Evolutionary conservation across 2,888 invertebrate genomes (phyloP).

Genomic region (Amaurobius ferox): DNA sequence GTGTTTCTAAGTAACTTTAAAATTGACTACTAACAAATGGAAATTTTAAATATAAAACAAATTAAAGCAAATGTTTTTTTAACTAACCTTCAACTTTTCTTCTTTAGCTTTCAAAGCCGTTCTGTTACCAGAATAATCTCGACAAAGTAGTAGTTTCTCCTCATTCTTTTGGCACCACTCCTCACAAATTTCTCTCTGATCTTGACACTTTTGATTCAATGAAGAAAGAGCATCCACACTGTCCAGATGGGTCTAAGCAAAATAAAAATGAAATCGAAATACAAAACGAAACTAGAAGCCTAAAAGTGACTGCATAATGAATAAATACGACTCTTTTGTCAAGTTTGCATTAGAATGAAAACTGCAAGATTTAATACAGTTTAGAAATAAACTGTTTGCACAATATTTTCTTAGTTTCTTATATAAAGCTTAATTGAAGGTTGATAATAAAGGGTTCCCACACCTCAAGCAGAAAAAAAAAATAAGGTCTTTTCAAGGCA

Average conservation of each 20-base stretch:
- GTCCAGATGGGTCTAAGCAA: slow-evolving; percentile 44
- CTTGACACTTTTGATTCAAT: slow-evolving; percentile 48
- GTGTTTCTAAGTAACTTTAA: no score
- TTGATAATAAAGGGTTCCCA: no score
- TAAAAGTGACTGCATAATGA: neutral
- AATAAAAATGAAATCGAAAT: no score
- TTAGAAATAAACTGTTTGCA: no score
- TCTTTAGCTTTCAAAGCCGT: slow-evolving; percentile 88
- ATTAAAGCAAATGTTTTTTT: no score
- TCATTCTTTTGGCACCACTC: slow-evolving; percentile 64
- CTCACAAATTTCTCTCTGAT: slow-evolving; percentile 53
- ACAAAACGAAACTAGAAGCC: neutral
- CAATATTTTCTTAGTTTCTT: no score
- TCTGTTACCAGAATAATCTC: slow-evolving; percentile 91
- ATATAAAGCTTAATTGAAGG: no score
- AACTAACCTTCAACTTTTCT: slow-evolving; percentile 83
- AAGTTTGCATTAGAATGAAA: neutral
- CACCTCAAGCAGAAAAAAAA: no score
- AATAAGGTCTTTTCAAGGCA: no score
- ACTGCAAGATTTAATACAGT: no score
- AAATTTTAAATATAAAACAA: no score
- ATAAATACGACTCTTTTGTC: neutral
- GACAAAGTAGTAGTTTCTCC: slow-evolving; percentile 57
- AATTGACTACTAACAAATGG: no score
- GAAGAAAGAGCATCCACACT: slow-evolving; percentile 40